Percentiles rank a stretch among this genome's conserved stretches.
Conservation (phyloP, 2,888 invertebrate species). For the Oeneis ivallda region DNA sequence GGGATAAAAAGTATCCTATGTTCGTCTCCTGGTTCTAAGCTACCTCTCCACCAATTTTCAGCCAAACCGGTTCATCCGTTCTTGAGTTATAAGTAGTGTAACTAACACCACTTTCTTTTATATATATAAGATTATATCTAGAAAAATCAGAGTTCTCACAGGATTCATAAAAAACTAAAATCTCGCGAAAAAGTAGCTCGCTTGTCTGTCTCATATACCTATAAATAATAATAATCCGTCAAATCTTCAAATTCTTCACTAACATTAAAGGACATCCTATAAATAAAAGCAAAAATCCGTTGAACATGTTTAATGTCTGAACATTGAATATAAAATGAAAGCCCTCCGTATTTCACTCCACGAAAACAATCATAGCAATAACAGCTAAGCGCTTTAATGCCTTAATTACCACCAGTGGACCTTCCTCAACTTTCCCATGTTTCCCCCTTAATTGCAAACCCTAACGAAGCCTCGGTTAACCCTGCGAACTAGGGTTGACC, state of each 20-base stretch:
- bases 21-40: no score
- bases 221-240: no score
- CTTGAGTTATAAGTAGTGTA: no score
- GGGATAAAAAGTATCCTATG: no score
- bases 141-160: no score
- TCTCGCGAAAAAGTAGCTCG: no score
- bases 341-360: conserved; percentile 4
- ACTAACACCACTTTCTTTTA: no score
- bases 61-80: no score
- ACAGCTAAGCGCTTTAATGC: conserved; percentile 40
- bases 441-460: conserved; percentile 74
- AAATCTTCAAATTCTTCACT: neutral
- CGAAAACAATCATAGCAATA: conserved; percentile 40
- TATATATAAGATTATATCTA: no score
- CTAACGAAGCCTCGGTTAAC: conserved; percentile 79
- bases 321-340: neutral
- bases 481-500: conserved; percentile 55
- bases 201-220: no score
- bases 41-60: no score
- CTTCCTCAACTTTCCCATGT: conserved; percentile 74
- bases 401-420: conserved; percentile 60
- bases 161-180: no score
- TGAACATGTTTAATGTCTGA: neutral
- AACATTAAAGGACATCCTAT: neutral
- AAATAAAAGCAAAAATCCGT: neutral